Evolutionary conservation across 2,888 invertebrate genomes (phyloP), one percentile per base, ranked within the genome.

Genomic region (Lacanobia wlatinum): DNA sequence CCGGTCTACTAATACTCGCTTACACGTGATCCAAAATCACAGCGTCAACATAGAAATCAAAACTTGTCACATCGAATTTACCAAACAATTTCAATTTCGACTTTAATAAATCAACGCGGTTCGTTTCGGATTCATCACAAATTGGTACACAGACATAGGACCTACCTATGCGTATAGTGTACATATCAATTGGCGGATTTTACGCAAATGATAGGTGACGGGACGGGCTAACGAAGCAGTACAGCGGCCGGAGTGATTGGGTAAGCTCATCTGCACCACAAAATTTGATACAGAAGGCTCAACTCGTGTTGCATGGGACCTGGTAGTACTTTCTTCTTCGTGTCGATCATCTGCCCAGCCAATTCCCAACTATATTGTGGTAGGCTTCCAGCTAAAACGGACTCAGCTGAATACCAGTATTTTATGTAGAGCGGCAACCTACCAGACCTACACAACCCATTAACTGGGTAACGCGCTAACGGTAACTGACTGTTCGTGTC

Each of bases 101-200:
- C 28, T 53, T 63, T 21, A 68, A 48, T 60, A 73, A 66, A 65
- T 65, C 65, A 66, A 53, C 63, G 52, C n/a, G 28, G 16, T 64
- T 34, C 52, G 46, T 46, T 64, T 60, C 38, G 28, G 8, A 59
- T 48, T 14, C 16, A 60, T 60, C 28, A 59, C 18, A 65, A 65
- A 52, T 60, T 60, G 28, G 8, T 53, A 14, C 48, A 60, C 16
- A 50, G 6, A 18, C 9, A 9, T 28, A 10, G 8, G 1, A 40
- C 12, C 40, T 40, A 40, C 40, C 9, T 40, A 40, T 67, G 23
- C 40, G 38, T 60, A 40, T n/a, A 28, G 7, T 21, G n/a, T 23
- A 23, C 12, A 16, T 59, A 3, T 28, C 9, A 55, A 71, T 5
- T 63, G 34, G 16, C 28, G 14, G 28, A 70, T 70, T 62, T 64